phyloP scores from a whole-genome alignment of 1,140 invertebrate genomes.

The Procambarus virginalis region DNA sequence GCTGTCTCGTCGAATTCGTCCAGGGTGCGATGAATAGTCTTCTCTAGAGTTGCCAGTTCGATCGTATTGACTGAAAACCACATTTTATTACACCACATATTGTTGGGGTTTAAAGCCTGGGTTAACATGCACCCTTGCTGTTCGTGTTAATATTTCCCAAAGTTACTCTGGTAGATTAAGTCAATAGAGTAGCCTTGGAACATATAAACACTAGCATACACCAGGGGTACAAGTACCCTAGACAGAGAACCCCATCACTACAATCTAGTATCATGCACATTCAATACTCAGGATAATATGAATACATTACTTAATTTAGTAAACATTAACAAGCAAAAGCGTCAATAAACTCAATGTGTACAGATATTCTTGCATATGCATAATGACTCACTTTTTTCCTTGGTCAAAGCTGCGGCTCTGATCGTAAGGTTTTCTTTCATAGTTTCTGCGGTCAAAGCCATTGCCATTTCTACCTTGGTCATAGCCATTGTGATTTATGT shows the following conservation, averaged over 20 bases:
- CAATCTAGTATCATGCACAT: too few species aligned
- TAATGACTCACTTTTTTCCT: slow-evolving; percentile 5
- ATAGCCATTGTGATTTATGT: slow-evolving; percentile 41
- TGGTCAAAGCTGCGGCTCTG: slow-evolving; percentile 18
- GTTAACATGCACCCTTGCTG: too few species aligned
- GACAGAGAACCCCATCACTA: too few species aligned
- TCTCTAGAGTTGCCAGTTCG: background rate
- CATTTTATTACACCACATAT: too few species aligned
- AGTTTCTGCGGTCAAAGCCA: slow-evolving; percentile 22
- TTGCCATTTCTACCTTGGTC: slow-evolving; percentile 31
- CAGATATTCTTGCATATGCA: background rate
- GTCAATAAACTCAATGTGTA: background rate
- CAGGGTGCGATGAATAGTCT: slow-evolving; percentile 20
- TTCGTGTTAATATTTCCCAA: too few species aligned
- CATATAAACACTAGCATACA: too few species aligned
- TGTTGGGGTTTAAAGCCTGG: too few species aligned
- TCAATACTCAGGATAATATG: too few species aligned
- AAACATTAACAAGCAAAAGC: background rate
- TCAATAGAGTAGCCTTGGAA: too few species aligned
- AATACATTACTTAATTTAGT: too few species aligned
- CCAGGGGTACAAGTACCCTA: too few species aligned
- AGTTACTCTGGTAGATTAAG: too few species aligned
- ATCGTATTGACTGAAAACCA: slow-evolving; percentile 7
- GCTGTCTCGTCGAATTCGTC: slow-evolving; percentile 63
- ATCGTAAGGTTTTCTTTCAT: slow-evolving; percentile 41